Evolutionary conservation across 2,113 vertebrate species (phyloP).

Genomic region (Gobiocypris rarus): DNA sequence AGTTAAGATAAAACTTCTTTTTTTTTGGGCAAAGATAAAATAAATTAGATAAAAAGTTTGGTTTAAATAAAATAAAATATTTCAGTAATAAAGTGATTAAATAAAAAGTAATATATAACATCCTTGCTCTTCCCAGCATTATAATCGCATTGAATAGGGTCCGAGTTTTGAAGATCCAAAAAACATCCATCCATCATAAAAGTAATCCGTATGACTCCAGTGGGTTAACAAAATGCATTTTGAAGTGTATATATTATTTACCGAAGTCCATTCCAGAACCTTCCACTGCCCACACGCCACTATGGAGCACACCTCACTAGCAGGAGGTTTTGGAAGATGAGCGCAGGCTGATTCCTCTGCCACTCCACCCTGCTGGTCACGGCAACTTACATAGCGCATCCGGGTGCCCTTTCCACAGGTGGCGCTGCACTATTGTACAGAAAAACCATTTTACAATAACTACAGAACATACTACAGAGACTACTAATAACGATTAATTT

Average conservation of each 20-base stretch:
- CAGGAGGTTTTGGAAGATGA: constrained; percentile 85
- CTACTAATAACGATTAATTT: not conserved
- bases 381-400: constrained; percentile 97
- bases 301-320: constrained; percentile 85
- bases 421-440: constrained; percentile 84
- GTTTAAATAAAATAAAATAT: not conserved
- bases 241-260: constrained; percentile 68
- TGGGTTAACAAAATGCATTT: too few species aligned
- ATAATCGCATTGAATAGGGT: too few species aligned
- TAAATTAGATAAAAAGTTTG: not conserved
- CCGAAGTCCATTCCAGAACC: constrained; percentile 91
- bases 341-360: constrained; percentile 88
- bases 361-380: constrained; percentile 92
- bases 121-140: too few species aligned
- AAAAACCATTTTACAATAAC: constrained; percentile 12
- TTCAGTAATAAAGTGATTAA: not conserved
- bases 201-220: too few species aligned
- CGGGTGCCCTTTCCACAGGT: constrained; percentile 93
- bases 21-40: too few species aligned
- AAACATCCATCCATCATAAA: too few species aligned
- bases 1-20: not conserved
- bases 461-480: not conserved
- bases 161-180: too few species aligned
- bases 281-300: constrained; percentile 94
- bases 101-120: not conserved